Evolutionary conservation across 1,140 invertebrate genomes (phyloP).

Genomic region (Akabosia matsudoensis): DNA sequence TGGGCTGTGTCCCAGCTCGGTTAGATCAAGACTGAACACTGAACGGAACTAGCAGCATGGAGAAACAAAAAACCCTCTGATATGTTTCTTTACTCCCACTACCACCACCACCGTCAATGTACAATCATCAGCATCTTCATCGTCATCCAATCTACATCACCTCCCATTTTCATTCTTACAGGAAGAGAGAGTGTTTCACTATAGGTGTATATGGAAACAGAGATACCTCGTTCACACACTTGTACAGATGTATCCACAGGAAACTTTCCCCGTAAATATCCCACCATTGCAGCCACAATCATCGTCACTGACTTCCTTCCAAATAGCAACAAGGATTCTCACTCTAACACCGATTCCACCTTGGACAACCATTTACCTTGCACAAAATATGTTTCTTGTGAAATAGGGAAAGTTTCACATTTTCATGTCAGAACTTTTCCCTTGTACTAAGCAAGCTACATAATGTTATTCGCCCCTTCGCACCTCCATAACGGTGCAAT

Average conservation of each 20-base stretch:
- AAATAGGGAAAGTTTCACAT: no score
- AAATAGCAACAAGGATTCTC: not conserved
- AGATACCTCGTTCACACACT: not conserved
- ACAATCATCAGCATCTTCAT: no score
- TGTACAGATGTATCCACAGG: not conserved
- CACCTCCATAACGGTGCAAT: no score
- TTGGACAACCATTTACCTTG: not conserved
- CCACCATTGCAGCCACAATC: not conserved
- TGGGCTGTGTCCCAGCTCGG: not conserved
- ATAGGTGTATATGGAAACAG: not conserved
- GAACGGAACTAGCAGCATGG: not conserved
- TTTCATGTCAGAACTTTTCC: no score
- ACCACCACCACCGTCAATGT: not conserved
- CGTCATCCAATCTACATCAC: not conserved
- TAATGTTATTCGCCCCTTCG: no score
- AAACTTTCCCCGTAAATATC: not conserved
- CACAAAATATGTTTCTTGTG: not conserved
- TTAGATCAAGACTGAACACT: slow-evolving; percentile 7
- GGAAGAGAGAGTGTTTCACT: not conserved
- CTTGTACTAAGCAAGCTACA: no score
- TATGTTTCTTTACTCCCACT: not conserved
- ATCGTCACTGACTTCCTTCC: not conserved
- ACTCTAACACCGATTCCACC: not conserved
- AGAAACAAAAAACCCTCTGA: not conserved
- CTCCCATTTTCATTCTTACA: not conserved